phyloP scores from a whole-genome alignment of 2,797 vertebrate genomes.

The Enteromius treurensis region DNA sequence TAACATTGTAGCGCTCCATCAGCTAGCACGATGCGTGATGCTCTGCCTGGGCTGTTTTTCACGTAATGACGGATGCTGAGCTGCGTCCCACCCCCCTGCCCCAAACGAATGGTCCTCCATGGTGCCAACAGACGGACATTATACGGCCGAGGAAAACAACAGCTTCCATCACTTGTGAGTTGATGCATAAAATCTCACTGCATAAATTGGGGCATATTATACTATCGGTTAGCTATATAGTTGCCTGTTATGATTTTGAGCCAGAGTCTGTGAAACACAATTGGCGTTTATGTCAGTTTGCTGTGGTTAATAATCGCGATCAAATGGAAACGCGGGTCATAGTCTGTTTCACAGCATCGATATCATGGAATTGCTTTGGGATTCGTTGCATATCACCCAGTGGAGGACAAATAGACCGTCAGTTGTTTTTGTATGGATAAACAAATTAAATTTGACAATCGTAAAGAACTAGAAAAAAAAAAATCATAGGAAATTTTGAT shows the following conservation, averaged over 20 bases:
- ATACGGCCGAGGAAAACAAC: conserved; percentile 39
- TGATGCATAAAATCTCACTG: neutral
- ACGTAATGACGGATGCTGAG: conserved; percentile 39
- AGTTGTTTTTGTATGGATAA: neutral
- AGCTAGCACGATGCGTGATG: neutral
- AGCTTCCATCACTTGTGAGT: conserved; percentile 36
- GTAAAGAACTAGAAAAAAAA: too few species aligned
- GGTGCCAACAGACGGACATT: conserved; percentile 42
- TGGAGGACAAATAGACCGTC: neutral
- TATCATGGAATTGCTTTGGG: neutral
- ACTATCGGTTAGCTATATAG: too few species aligned
- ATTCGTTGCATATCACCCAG: neutral
- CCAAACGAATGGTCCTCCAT: neutral
- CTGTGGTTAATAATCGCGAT: neutral
- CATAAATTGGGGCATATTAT: neutral
- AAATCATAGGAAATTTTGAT: neutral
- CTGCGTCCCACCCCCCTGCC: neutral
- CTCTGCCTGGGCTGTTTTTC: neutral
- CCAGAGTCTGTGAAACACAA: neutral
- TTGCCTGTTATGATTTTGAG: neutral
- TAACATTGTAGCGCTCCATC: conserved; percentile 9
- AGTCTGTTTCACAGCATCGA: neutral
- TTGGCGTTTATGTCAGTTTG: conserved; percentile 1
- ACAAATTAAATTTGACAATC: neutral
- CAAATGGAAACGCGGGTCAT: neutral